Evolutionary conservation across 30 jellyfish, hydroid and myxozoan genomes (phyloP), one percentile per base, ranked within the genome.

Genomic region (Nemopilema nomurai): DNA sequence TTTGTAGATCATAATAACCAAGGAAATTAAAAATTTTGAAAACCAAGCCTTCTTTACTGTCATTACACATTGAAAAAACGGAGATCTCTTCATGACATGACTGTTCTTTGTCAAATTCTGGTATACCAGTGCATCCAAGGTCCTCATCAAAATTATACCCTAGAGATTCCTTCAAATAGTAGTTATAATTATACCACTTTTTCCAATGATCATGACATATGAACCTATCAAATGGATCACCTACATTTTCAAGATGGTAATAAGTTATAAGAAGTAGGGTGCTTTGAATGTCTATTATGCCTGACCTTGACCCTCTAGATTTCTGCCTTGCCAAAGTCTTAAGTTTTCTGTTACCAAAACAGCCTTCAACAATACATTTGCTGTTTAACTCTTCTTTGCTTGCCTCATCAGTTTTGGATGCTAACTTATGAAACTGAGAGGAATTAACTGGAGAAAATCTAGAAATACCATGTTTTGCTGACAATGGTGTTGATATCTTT

Each of bases 201-300:
- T 21, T 32, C 83, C 83, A 74, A 49, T 74, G 83, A 17, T 30
- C 29, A 74, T 29, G 24, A 74, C 83, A 74, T 28, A 74, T 74
- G 16, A 25, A 32, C 9, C 29, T 24, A 16, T 74, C 69, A 49
- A 49, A 74, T 19, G 70, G 83, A 74, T 74, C 70, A 1, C 69
- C 71, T 0, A 74, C 51, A 24, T 74, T 49, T 17, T 29, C 83
- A 29, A 74, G 69, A 28, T 29, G 49, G 83, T 17, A 31, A 49
- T 74, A 74, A 1, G 83, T 74, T 28, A 74, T 74, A 64, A 29
- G 18, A 3, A 74, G 83, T 29, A 74, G 49, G 27, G 83, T 74
- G 69, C 83, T 74, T 16, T 74, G 57, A 41, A 41, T 41, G 57
- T 41, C 57, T 41, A 41, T 41, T 41, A 41, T 41, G 57, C 57